Conservation (phyloP, 2,888 invertebrate species). For the Limenitis camilla region DNA sequence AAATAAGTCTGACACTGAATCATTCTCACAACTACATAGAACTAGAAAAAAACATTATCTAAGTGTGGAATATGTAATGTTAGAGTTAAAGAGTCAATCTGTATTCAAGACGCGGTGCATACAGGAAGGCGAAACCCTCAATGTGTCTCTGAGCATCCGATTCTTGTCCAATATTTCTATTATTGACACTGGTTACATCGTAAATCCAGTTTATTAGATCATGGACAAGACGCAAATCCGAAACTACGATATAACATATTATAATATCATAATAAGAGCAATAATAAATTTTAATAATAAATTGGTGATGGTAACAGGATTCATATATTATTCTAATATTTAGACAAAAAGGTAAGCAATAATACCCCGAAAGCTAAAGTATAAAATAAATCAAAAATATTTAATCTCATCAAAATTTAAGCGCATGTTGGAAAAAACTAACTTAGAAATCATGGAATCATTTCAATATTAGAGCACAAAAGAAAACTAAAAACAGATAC, state of each 20-base stretch:
- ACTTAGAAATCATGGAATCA: no score
- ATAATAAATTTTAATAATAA: no score
- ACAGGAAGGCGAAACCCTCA: conserved; percentile 63
- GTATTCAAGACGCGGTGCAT: conserved; percentile 49
- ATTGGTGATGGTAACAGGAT: no score
- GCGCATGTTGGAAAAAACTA: no score
- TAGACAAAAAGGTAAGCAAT: no score
- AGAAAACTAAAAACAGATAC: no score
- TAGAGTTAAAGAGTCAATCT: conserved; percentile 39
- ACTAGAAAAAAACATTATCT: conserved; percentile 46
- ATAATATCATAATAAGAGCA: no score
- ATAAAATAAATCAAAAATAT: no score
- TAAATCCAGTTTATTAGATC: conserved; percentile 22
- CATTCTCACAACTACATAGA: conserved; percentile 27
- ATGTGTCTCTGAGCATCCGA: conserved; percentile 59
- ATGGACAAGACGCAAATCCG: conserved; percentile 17
- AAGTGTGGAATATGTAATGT: conserved; percentile 47
- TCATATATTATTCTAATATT: no score
- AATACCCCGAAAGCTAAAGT: no score
- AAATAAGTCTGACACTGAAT: conserved; percentile 17
- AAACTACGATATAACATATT: conserved; percentile 1
- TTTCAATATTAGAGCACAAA: no score
- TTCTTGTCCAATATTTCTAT: conserved; percentile 57
- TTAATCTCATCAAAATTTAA: no score
- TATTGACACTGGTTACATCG: conserved; percentile 35